Conservation (phyloP, 2,797 vertebrate species). For the Allobates femoralis region DNA sequence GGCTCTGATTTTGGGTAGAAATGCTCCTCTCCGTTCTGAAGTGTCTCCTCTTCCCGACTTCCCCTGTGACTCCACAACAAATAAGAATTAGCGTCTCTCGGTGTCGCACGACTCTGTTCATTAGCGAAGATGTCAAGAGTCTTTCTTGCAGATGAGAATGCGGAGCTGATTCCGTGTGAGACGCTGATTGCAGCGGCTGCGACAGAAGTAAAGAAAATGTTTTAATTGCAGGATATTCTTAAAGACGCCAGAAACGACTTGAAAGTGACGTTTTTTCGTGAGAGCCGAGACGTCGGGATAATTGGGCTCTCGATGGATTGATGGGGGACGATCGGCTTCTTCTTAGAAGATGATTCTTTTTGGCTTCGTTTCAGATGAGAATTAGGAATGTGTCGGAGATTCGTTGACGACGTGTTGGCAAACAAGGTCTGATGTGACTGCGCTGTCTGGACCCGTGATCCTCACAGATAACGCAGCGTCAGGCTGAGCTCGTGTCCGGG, state of each 20-base stretch:
- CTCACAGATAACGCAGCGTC: no score
- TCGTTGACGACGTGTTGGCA: conserved; percentile 63
- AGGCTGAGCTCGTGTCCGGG: no score
- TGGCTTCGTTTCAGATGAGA: conserved; percentile 59
- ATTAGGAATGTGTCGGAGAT: conserved; percentile 56
- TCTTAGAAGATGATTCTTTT: conserved; percentile 28
- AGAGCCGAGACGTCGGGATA: conserved; percentile 14
- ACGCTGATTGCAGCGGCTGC: conserved; percentile 24
- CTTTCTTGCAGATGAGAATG: conserved; percentile 24
- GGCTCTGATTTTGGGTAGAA: neutral
- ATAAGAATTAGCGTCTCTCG: conserved; percentile 31
- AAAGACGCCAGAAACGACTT: conserved; percentile 17
- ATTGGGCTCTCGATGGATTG: neutral
- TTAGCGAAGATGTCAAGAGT: conserved; percentile 52
- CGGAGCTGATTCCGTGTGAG: neutral
- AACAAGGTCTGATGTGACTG: neutral
- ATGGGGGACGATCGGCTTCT: neutral
- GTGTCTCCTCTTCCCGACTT: conserved; percentile 21
- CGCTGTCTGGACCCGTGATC: no score
- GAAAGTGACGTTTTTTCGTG: conserved; percentile 46
- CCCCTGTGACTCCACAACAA: conserved; percentile 13
- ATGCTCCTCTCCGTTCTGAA: neutral
- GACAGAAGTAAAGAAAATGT: conserved; percentile 36
- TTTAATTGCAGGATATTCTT: conserved; percentile 57
- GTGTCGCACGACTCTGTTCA: conserved; percentile 4